A percentile compares a stretch with the other conserved stretches of the same genome.
These are phyloP conservation scores for Pipa parva DNA, from an alignment of 2,113 vertebrate genomes.

Conservation along the genomic window DNA sequence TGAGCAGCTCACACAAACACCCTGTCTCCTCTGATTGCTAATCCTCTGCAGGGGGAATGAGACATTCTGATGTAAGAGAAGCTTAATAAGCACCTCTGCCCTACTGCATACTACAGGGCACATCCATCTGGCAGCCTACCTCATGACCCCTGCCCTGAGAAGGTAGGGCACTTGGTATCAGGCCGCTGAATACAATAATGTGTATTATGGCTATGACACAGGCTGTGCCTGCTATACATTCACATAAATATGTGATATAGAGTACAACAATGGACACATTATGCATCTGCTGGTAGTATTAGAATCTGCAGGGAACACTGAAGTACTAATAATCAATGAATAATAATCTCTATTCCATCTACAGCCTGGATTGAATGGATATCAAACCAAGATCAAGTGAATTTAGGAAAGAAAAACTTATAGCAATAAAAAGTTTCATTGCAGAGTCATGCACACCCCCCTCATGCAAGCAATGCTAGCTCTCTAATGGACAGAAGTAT, in stretches of 20 bases:
- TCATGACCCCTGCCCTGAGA: neutral
- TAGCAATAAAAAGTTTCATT: neutral
- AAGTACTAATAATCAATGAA: no score
- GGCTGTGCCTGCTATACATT: no score
- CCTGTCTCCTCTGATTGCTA: conserved; percentile 24
- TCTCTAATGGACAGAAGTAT: neutral
- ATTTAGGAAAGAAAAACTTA: neutral
- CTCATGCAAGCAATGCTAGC: no score
- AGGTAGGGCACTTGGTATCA: neutral
- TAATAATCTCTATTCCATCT: no score
- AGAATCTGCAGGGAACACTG: no score
- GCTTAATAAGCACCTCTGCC: conserved; percentile 37
- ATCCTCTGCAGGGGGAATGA: conserved; percentile 28
- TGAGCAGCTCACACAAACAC: conserved; percentile 21
- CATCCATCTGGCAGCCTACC: conserved; percentile 33
- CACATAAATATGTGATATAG: no score
- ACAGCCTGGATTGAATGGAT: neutral
- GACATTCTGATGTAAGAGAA: conserved; percentile 23
- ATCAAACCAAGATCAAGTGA: neutral
- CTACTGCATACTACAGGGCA: conserved; percentile 7
- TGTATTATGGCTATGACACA: no score
- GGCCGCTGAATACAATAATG: neutral
- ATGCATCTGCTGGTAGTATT: no score
- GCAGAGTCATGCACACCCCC: neutral
- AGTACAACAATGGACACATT: no score